phyloP scores from a whole-genome alignment of 2,797 vertebrate genomes.

The Crenichthys baileyi region DNA sequence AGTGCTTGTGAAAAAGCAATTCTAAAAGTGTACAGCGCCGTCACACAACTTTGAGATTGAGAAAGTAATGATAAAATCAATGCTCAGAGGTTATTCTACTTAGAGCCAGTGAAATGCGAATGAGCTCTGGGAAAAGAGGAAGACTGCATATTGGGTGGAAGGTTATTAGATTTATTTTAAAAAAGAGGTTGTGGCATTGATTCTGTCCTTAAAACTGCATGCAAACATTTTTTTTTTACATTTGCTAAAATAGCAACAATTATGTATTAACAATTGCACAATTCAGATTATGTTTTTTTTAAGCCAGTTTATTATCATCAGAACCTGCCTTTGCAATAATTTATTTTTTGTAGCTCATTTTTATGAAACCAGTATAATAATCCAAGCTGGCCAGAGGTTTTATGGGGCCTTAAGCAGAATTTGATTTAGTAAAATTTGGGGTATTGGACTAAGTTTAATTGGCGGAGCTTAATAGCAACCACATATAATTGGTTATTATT shows the following conservation, averaged over 20 bases:
- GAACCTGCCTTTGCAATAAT: conserved; percentile 25
- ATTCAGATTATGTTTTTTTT: conserved; percentile 15
- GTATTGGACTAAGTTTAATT: too few relatives aligned
- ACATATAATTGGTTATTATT: too few relatives aligned
- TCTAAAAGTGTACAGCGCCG: conserved; percentile 2
- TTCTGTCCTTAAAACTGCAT: conserved; percentile 9
- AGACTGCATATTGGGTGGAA: conserved; percentile 18
- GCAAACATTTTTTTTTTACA: background rate
- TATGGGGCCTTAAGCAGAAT: too few relatives aligned
- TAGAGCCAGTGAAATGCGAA: conserved; percentile 22
- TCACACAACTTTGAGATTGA: conserved; percentile 7
- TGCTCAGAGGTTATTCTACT: conserved; percentile 42
- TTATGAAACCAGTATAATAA: conserved; percentile 58
- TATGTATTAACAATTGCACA: conserved; percentile 1
- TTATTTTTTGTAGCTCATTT: conserved; percentile 44
- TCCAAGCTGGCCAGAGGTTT: background rate
- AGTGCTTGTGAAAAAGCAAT: background rate
- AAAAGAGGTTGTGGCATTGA: conserved; percentile 2
- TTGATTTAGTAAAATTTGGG: too few relatives aligned
- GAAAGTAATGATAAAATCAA: conserved; percentile 42
- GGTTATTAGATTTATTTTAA: conserved; percentile 13
- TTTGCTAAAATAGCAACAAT: background rate
- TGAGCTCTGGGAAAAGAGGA: conserved; percentile 28
- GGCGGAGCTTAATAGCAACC: too few relatives aligned
- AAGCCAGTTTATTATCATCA: conserved; percentile 25